Evolutionary conservation across 2,113 vertebrate genomes (phyloP), one percentile per base, ranked within the genome.

Genomic region (Sula dactylatra): DNA sequence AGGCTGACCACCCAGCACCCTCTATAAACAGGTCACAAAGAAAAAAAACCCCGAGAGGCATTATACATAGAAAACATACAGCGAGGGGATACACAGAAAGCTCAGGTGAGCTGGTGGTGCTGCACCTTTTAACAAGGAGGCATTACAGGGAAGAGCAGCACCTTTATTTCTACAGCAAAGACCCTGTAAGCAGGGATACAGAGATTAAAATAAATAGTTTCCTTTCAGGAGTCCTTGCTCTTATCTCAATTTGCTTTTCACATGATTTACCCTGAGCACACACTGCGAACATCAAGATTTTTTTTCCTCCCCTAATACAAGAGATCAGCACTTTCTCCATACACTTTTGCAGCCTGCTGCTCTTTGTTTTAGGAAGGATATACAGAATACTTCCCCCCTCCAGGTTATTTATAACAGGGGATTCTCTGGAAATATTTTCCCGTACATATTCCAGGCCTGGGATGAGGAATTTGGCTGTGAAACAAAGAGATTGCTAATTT

Each of bases 181-280:
- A 61, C n/a, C 20, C 29, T 59, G 52, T 27, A 85, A 89, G 8
- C 17, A 21, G 25, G 20, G 32, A 89, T 73, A 32, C 21, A 62
- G 70, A 94, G 82, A 92, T 91, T 92, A 78, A 91, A 88, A 93
- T 86, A 18, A 34, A 61, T 36, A 13, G 0, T 38, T 88, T 95
- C 66, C 71, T 94, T 94, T 77, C 59, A 70, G 61, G 70, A 89
- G 58, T 77, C 86, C 93, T 80, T 78, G 44, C 56, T 93, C 47
- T 90, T 95, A 95, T 94, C 93, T 94, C 87, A 76, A 36, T 87
- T 94, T 82, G 81, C 36, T 77, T 94, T 93, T 87, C 90, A 91
- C 52, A 44, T 94, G 90, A 94, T 56, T 96, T 80, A 90, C 44
- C 65, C 70, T 25, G 56, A 82, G 58, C 89, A 87, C 42, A 93